A percentile compares a stretch with the other conserved stretches of the same genome.
Conservation (phyloP, 23 tunicate genomes). For the Trididemnum clinides region DNA sequence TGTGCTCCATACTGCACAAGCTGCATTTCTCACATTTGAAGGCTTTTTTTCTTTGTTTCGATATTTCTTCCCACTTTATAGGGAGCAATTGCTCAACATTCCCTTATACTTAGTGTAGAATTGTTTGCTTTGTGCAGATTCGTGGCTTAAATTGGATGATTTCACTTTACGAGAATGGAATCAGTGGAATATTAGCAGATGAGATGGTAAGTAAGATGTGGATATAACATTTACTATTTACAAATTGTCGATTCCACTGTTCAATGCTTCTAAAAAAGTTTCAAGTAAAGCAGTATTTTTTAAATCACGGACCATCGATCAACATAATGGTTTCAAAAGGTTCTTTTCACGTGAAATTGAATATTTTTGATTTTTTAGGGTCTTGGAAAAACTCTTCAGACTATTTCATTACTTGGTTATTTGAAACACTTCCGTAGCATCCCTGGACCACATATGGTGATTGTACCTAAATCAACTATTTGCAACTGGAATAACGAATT, state of each 20-base stretch:
- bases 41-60: not conserved
- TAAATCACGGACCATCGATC: too few relatives aligned
- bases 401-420: slow-evolving; percentile 93
- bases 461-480: slow-evolving; percentile 96
- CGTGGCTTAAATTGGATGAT: slow-evolving; percentile 99
- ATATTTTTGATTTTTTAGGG: slow-evolving; percentile 62
- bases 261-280: too few relatives aligned
- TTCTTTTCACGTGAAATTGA: too few relatives aligned
- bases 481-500: slow-evolving; percentile 91
- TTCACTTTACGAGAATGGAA: slow-evolving; percentile 93
- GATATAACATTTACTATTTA: too few relatives aligned
- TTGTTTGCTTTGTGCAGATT: slow-evolving; percentile 49
- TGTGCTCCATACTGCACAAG: too few relatives aligned
- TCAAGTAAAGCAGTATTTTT: too few relatives aligned
- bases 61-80: too few relatives aligned
- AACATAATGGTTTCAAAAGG: too few relatives aligned
- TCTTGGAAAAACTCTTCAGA: slow-evolving; percentile 95
- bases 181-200: slow-evolving; percentile 98
- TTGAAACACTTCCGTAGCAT: slow-evolving; percentile 89
- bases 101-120: too few relatives aligned
- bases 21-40: too few relatives aligned
- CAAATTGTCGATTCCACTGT: too few relatives aligned
- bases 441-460: slow-evolving; percentile 97
- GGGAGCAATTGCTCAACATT: too few relatives aligned
- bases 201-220: slow-evolving; percentile 69